phyloP scores from a whole-genome alignment of 2,888 invertebrate species.

The Lamproptera curius region DNA sequence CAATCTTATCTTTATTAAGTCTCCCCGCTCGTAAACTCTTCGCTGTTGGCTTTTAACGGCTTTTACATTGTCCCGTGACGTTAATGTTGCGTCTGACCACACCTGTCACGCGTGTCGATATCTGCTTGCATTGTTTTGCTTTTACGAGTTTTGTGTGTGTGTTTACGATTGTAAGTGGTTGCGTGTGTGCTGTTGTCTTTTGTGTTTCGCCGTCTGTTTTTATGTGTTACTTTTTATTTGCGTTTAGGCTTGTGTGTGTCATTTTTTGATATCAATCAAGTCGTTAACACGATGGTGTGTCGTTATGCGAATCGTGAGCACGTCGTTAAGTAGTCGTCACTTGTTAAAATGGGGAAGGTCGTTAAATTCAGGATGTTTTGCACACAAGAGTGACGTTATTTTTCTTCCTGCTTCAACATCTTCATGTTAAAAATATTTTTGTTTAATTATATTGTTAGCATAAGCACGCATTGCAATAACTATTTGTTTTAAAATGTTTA shows the following conservation, averaged over 20 bases:
- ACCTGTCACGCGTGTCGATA: conserved; percentile 32
- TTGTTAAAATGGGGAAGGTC: conserved; percentile 1
- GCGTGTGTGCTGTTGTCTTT: no score
- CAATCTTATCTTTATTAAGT: conserved; percentile 53
- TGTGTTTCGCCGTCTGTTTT: no score
- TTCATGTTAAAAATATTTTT: no score
- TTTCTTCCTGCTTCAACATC: neutral
- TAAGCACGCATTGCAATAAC: no score
- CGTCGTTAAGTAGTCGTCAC: conserved; percentile 18
- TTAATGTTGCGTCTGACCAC: conserved; percentile 32
- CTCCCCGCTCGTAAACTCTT: conserved; percentile 42
- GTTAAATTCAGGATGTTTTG: conserved; percentile 6
- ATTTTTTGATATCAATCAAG: conserved; percentile 11
- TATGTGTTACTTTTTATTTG: no score
- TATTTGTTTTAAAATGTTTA: no score
- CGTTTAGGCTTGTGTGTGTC: no score
- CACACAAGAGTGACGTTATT: neutral
- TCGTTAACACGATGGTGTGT: conserved; percentile 15
- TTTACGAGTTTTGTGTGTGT: conserved; percentile 3
- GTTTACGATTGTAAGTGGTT: neutral
- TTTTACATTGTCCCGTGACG: conserved; percentile 40
- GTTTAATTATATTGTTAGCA: no score
- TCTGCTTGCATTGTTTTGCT: conserved; percentile 11
- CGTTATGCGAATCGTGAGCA: conserved; percentile 15
- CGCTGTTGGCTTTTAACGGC: conserved; percentile 41